phyloP scores from a whole-genome alignment of 2,797 vertebrate genomes.

The Microcaecilia unicolor region DNA sequence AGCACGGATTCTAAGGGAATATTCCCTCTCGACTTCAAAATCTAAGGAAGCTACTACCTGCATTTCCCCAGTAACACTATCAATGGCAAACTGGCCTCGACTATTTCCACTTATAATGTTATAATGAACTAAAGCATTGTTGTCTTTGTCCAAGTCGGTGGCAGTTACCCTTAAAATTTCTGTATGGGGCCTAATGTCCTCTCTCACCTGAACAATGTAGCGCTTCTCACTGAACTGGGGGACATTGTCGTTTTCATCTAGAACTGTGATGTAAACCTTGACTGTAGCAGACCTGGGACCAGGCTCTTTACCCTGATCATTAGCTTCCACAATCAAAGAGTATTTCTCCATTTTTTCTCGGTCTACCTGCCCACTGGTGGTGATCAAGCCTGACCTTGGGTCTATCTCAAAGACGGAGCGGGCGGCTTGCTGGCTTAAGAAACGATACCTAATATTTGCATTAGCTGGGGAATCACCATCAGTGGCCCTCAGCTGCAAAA shows the following conservation, averaged over 20 bases:
- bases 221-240: slow-evolving; percentile 97
- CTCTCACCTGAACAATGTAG: slow-evolving; percentile 86
- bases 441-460: slow-evolving; percentile 91
- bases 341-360: slow-evolving; percentile 86
- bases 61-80: slow-evolving; percentile 89
- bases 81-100: slow-evolving; percentile 89
- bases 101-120: slow-evolving; percentile 96
- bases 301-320: slow-evolving; percentile 87
- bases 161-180: slow-evolving; percentile 82
- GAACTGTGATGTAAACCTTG: slow-evolving; percentile 83
- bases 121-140: slow-evolving; percentile 87
- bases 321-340: slow-evolving; percentile 87
- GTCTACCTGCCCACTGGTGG: slow-evolving; percentile 85
- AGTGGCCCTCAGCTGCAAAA: slow-evolving; percentile 88
- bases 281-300: slow-evolving; percentile 84
- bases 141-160: slow-evolving; percentile 86
- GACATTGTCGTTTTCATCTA: slow-evolving; percentile 94
- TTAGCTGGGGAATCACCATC: slow-evolving; percentile 85
- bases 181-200: slow-evolving; percentile 83
- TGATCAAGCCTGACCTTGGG: slow-evolving; percentile 88
- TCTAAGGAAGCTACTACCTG: slow-evolving; percentile 88
- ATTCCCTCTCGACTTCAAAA: slow-evolving; percentile 88
- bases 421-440: slow-evolving; percentile 70
- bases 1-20: slow-evolving; percentile 81
- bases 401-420: slow-evolving; percentile 85